phyloP scores from a whole-genome alignment of 2,888 invertebrate species.

The Ceriagrion tenellum region DNA sequence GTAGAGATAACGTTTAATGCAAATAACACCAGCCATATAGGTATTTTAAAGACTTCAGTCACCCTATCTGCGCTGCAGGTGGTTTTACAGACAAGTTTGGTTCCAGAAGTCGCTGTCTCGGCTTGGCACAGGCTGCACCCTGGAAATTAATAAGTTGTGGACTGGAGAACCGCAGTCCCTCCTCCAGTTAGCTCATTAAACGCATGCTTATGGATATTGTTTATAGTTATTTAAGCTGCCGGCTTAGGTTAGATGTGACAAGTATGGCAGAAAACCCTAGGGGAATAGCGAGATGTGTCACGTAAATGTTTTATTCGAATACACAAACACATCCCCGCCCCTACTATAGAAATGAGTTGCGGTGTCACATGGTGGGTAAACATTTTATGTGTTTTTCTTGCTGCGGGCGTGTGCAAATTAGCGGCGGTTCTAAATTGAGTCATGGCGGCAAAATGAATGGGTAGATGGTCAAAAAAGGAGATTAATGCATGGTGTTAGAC shows the following conservation, averaged over 20 bases:
- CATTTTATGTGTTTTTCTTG: background rate
- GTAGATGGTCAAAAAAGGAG: background rate
- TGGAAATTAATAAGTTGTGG: too few species aligned
- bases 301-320: background rate
- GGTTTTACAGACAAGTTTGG: background rate
- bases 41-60: too few species aligned
- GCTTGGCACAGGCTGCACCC: background rate
- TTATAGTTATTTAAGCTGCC: background rate
- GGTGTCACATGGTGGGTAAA: background rate
- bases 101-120: background rate
- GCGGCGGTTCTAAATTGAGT: constrained; percentile 19
- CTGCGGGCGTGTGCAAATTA: constrained; percentile 14
- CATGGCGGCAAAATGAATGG: constrained; percentile 16
- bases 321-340: background rate
- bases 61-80: background rate
- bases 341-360: background rate
- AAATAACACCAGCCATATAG: too few species aligned
- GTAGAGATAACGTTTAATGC: too few species aligned
- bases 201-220: background rate
- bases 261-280: background rate
- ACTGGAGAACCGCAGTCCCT: background rate
- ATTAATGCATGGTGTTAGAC: background rate
- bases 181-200: background rate
- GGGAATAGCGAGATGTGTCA: background rate
- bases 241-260: background rate